Evolutionary conservation across 2,797 vertebrate genomes (phyloP), one percentile per base, ranked within the genome.

Genomic region (Tamandua tetradactyla): DNA sequence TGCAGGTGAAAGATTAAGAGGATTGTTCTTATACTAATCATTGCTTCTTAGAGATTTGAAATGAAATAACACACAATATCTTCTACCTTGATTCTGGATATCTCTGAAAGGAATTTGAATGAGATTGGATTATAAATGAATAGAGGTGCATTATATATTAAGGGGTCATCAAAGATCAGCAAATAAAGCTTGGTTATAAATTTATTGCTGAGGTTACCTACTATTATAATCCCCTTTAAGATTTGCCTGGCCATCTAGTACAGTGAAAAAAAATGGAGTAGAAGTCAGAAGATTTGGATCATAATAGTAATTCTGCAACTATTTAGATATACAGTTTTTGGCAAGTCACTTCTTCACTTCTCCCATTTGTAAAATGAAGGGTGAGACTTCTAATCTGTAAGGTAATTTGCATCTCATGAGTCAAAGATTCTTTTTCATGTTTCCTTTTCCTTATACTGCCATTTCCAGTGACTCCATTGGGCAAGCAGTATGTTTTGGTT

Each of bases 1-100:
- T 47, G 94, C 86, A 93, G n/a, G 20, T 68, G 47, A 93, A 90
- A 75, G 44, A 78, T 49, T 74, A 91, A 88, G 85, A 87, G 20
- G 20, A 83, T 42, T 74, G 1, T 82, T 96, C 44, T 69, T 69
- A 79, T 44, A n/a, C 30, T 89, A 64, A 86, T 83, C 30, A 84
- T 30, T 78, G 92, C 32, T 55, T 89, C 9, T 79, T 91, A 66
- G 1, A 42, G 44, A 82, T 94, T 94, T 68, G n/a, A 85, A 92
- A 94, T 82, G 7, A 86, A 94, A 71, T 49, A 75, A 44, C 64
- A 27, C 72, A 18, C 1, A 52, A 42, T 10, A 93, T 49, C 61
- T 85, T 74, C 57, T 44, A 55, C 7, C 11, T 4, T 91, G 25
- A 94, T 95, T 92, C 44, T 80, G 15, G 4, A 2, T 72, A 55